Evolutionary conservation across 2,888 invertebrate genomes (phyloP).

Genomic region (Tenthredo scrophulariae): DNA sequence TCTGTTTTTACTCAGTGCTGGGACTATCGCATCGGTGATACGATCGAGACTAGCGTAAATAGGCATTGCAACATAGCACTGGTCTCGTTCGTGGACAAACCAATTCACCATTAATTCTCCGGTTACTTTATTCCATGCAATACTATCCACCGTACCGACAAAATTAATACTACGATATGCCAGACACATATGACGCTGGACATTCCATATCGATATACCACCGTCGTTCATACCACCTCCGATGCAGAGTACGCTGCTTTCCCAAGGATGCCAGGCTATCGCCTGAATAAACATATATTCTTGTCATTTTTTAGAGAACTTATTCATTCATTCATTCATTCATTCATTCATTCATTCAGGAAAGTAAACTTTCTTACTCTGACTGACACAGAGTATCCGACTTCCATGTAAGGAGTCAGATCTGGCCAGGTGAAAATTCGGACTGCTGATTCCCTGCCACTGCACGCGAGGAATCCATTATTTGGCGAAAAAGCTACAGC

Average conservation of each 20-base stretch:
- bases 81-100: slow-evolving; percentile 61
- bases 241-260: slow-evolving; percentile 66
- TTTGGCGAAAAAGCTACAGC: slow-evolving; percentile 65
- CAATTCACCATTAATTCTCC: slow-evolving; percentile 73
- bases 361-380: slow-evolving; percentile 58
- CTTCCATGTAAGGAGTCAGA: slow-evolving; percentile 55
- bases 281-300: slow-evolving; percentile 61
- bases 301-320: neutral
- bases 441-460: slow-evolving; percentile 56
- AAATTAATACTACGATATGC: slow-evolving; percentile 63
- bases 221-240: slow-evolving; percentile 67
- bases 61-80: slow-evolving; percentile 61
- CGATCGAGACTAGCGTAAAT: slow-evolving; percentile 67
- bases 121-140: slow-evolving; percentile 70
- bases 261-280: slow-evolving; percentile 72
- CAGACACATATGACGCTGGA: slow-evolving; percentile 61
- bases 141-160: slow-evolving; percentile 62
- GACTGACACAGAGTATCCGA: slow-evolving; percentile 61
- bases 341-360: neutral
- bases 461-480: slow-evolving; percentile 64
- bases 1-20: slow-evolving; percentile 59
- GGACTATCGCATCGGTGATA: slow-evolving; percentile 64
- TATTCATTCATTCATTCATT: neutral
- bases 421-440: slow-evolving; percentile 62
- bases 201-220: slow-evolving; percentile 69